A percentile compares a stretch with the other conserved stretches of the same genome.
Conservation (phyloP, 2,888 invertebrate genomes). For the Leptinotarsa peninsularis region DNA sequence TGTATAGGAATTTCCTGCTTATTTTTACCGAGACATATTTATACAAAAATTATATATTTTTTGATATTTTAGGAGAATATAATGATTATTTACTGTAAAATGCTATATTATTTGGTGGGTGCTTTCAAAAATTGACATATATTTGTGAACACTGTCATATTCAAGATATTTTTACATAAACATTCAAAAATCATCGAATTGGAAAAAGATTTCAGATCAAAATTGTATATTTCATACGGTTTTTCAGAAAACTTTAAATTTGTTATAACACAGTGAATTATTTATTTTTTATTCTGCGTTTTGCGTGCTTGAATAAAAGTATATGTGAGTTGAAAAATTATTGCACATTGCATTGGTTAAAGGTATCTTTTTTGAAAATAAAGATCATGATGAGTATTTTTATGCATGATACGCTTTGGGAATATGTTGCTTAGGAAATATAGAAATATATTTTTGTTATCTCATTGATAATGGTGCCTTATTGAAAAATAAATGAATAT, state of each 20-base stretch:
- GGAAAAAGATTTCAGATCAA: too few relatives aligned
- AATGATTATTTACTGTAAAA: conserved; percentile 5
- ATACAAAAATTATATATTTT: conserved; percentile 30
- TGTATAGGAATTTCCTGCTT: conserved; percentile 22
- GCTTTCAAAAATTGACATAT: not conserved
- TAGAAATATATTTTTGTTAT: conserved; percentile 26
- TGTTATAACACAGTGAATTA: too few relatives aligned
- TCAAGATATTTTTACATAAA: too few relatives aligned
- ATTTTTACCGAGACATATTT: conserved; percentile 30
- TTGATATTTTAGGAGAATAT: not conserved
- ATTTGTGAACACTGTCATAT: not conserved
- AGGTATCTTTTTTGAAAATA: not conserved
- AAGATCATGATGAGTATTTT: not conserved
- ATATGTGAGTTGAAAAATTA: too few relatives aligned
- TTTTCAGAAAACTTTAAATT: too few relatives aligned
- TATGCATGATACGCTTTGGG: conserved; percentile 28
- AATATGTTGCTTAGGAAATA: conserved; percentile 25
- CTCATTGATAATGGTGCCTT: conserved; percentile 25
- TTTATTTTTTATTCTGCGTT: too few relatives aligned
- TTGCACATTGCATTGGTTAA: too few relatives aligned
- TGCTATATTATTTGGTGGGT: conserved; percentile 4
- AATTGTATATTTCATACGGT: too few relatives aligned
- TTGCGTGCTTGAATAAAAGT: too few relatives aligned
- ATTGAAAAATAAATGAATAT: conserved; percentile 19
- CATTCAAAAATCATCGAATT: not conserved